A percentile compares a stretch with the other conserved stretches of the same genome.
phyloP scores from a whole-genome alignment of 2,113 vertebrate species.

The Eretmochelys imbricata region DNA sequence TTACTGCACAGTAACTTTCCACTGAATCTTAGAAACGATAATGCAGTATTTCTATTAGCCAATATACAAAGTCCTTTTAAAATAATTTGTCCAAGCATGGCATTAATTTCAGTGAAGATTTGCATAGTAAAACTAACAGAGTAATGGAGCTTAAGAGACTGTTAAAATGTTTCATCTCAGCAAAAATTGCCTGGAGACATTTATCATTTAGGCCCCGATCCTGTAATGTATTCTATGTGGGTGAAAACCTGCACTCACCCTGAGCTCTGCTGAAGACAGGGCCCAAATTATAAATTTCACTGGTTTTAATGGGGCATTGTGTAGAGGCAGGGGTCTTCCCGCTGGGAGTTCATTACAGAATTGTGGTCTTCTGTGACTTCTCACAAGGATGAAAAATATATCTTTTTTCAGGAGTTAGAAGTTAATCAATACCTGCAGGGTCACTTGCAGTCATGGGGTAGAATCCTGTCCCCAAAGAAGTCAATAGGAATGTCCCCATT shows the following conservation, averaged over 20 bases:
- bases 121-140: not conserved
- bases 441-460: not conserved
- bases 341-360: not conserved
- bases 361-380: not conserved
- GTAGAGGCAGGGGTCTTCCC: not conserved
- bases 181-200: not conserved
- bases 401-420: not conserved
- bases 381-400: not conserved
- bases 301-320: not conserved
- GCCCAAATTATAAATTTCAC: not conserved
- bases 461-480: not conserved
- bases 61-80: not conserved
- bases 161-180: not conserved
- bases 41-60: not conserved
- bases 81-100: not conserved
- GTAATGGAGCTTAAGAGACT: not conserved
- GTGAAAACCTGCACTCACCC: not conserved
- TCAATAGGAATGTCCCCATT: not conserved
- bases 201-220: not conserved
- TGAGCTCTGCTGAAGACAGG: not conserved
- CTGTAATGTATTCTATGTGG: not conserved
- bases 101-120: not conserved
- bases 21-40: constrained; percentile 1
- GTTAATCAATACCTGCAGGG: not conserved
- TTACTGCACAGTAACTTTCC: not conserved